Evolutionary conservation across 2,113 vertebrate species (phyloP).

Genomic region (Sinocyclocheilus grahami): DNA sequence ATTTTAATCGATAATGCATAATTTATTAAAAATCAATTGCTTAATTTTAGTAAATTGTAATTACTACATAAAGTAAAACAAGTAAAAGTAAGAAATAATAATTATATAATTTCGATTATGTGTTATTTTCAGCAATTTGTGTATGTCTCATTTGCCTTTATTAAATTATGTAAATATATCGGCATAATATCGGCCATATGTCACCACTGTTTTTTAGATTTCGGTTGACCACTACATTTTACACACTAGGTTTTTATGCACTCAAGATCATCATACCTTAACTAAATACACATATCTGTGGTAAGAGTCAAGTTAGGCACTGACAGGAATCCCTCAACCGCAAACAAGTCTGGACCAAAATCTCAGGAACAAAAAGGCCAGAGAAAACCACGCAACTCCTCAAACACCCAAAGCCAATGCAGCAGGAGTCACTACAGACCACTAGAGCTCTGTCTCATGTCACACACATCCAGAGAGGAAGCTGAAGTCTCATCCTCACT

Average conservation of each 20-base stretch:
- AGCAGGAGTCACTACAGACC: constrained; percentile 1
- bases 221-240: neutral
- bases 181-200: neutral
- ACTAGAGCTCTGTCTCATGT: neutral
- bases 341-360: neutral
- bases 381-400: neutral
- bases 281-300: neutral
- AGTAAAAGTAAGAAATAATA: neutral
- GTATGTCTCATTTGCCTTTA: neutral
- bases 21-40: neutral
- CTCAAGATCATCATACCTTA: neutral
- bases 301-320: neutral
- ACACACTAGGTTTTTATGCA: neutral
- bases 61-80: neutral
- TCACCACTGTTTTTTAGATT: neutral
- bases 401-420: neutral
- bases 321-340: neutral
- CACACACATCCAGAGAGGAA: constrained; percentile 42
- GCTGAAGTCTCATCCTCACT: neutral
- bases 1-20: neutral
- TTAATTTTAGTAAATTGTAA: neutral
- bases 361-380: neutral
- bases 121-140: neutral
- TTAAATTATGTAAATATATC: neutral
- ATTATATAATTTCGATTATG: neutral